Conservation (phyloP, 2,113 vertebrate genomes). For the Salvelinus alpinus region DNA sequence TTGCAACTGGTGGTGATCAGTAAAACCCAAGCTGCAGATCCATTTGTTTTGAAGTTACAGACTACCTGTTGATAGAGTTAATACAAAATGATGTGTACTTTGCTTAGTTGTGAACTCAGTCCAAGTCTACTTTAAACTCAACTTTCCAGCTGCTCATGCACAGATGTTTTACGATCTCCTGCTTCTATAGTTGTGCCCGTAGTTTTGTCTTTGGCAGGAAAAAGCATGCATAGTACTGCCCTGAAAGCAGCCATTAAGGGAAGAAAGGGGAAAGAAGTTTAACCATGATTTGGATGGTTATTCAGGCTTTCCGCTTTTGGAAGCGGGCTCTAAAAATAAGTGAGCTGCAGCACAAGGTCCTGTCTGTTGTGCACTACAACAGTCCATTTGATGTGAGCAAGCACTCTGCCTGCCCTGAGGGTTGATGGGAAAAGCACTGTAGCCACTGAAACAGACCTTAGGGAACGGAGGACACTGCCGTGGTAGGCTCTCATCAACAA, state of each 20-base stretch:
- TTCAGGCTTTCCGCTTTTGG: slow-evolving; percentile 38
- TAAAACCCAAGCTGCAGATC: background rate
- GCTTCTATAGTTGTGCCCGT: background rate
- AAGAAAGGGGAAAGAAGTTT: slow-evolving; percentile 32
- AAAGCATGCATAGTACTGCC: background rate
- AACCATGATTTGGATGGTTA: slow-evolving; percentile 45
- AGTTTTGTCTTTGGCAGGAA: background rate
- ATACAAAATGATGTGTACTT: too few relatives aligned
- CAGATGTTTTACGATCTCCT: background rate
- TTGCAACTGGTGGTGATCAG: background rate
- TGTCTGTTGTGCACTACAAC: slow-evolving; percentile 12
- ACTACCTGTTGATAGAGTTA: too few relatives aligned
- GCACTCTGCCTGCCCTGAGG: slow-evolving; percentile 26
- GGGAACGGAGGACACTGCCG: slow-evolving; percentile 3
- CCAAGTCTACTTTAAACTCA: too few relatives aligned
- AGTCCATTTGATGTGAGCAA: slow-evolving; percentile 26
- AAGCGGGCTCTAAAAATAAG: slow-evolving; percentile 40
- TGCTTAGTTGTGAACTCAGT: too few relatives aligned
- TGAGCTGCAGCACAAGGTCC: slow-evolving; percentile 18
- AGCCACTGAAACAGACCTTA: slow-evolving; percentile 30
- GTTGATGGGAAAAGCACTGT: slow-evolving; percentile 21
- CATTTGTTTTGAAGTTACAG: background rate
- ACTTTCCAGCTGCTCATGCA: too few relatives aligned
- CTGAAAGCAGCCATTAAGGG: background rate
- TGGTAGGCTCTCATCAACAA: background rate